A percentile compares a stretch with the other conserved stretches of the same genome.
Evolutionary conservation across 2,113 vertebrate species (phyloP).

Genomic region (Enhydra lutris): DNA sequence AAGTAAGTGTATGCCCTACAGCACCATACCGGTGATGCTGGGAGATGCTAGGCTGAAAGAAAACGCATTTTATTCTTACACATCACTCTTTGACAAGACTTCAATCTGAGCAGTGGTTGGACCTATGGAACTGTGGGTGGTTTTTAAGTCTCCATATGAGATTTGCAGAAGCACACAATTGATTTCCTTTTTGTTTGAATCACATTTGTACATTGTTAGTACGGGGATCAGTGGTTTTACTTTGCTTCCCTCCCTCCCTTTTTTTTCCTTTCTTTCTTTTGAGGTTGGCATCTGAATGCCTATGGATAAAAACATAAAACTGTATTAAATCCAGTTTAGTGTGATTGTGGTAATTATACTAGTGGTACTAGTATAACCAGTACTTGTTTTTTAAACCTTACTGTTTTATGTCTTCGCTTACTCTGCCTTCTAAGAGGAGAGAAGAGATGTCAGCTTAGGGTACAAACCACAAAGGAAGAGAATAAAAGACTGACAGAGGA

Average conservation of each 20-base stretch:
- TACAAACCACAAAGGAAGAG: not conserved
- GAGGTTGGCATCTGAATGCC: constrained; percentile 18
- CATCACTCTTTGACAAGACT: not conserved
- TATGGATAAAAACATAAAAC: constrained; percentile 38
- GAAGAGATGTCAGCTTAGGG: not conserved
- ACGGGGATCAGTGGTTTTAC: not conserved
- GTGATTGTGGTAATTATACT: not conserved
- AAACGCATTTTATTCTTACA: not conserved
- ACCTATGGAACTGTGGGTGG: not conserved
- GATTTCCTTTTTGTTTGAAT: constrained; percentile 36
- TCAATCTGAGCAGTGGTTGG: not conserved
- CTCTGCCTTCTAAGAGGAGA: not conserved
- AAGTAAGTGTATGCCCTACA: not conserved
- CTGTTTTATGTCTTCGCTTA: not conserved
- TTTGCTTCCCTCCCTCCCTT: not conserved
- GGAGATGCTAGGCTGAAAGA: constrained; percentile 10
- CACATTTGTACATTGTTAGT: constrained; percentile 1
- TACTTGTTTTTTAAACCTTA: constrained; percentile 32
- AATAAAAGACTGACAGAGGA: not conserved
- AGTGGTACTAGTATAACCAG: not conserved
- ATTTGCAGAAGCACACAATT: not conserved
- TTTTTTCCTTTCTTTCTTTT: not conserved
- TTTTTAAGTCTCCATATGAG: constrained; percentile 18
- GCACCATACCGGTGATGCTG: not conserved
- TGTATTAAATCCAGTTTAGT: constrained; percentile 26